Evolutionary conservation across 2,113 vertebrate genomes (phyloP).

Genomic region (Caretta caretta): DNA sequence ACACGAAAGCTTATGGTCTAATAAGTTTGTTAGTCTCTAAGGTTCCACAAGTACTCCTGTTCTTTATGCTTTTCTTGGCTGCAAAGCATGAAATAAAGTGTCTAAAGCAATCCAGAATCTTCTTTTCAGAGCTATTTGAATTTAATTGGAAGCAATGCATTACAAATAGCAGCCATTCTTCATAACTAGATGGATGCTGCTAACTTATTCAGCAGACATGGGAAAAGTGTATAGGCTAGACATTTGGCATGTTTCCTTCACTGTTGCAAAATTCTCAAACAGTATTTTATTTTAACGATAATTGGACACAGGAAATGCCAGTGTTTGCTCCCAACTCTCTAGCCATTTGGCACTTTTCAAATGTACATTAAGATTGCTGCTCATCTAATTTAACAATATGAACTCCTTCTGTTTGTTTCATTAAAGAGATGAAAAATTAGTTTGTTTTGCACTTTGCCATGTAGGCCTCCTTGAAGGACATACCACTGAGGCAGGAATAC

Average conservation of each 20-base stretch:
- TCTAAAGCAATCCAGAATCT: accelerated
- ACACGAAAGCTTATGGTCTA: too few species aligned
- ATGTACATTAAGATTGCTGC: neutral
- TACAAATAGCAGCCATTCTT: neutral
- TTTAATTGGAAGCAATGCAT: neutral
- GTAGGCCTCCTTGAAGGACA: slow-evolving; percentile 1
- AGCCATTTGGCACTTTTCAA: neutral
- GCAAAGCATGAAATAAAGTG: accelerated
- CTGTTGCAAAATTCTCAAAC: neutral
- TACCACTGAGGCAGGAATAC: slow-evolving; percentile 35
- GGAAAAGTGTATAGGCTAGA: neutral
- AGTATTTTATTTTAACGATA: neutral
- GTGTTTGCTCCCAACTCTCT: neutral
- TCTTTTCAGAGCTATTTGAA: neutral
- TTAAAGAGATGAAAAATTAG: slow-evolving; percentile 16
- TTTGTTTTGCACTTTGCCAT: neutral
- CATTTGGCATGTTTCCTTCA: neutral
- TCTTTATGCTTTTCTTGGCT: neutral
- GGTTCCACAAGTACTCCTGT: too few species aligned
- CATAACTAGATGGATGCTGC: neutral
- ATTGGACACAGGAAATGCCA: neutral
- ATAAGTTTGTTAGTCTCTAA: too few species aligned
- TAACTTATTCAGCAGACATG: neutral
- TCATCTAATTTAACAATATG: neutral
- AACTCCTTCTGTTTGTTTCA: neutral